Evolutionary conservation across 2,113 vertebrate species (phyloP).

Genomic region (Tyto alba): DNA sequence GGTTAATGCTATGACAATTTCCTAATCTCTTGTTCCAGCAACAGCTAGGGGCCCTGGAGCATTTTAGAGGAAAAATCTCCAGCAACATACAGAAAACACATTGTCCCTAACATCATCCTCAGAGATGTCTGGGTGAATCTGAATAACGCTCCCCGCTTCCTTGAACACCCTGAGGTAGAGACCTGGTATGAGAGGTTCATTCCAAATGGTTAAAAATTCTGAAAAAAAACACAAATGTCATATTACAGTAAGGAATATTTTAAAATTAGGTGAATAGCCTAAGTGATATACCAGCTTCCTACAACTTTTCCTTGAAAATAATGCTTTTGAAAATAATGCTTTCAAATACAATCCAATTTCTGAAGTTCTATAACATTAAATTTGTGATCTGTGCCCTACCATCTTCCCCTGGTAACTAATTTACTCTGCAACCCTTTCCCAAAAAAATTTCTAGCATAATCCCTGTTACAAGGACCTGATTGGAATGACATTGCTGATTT

Average conservation of each 20-base stretch:
- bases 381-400: background rate
- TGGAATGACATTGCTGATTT: background rate
- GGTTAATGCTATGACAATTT: background rate
- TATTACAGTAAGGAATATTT: background rate
- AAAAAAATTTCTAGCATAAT: background rate
- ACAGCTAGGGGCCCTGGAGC: background rate
- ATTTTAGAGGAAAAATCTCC: background rate
- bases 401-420: rapidly evolving
- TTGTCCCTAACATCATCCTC: background rate
- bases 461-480: background rate
- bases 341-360: background rate
- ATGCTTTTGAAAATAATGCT: background rate
- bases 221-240: background rate
- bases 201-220: background rate
- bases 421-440: background rate
- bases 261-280: background rate
- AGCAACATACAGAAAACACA: background rate
- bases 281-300: background rate
- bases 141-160: background rate
- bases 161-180: background rate
- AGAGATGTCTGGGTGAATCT: background rate
- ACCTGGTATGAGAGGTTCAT: background rate
- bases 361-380: background rate
- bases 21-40: background rate
- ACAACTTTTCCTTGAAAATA: background rate